These are phyloP conservation scores for Trachymyrmex septentrionalis DNA, from an alignment of 1,140 invertebrate genomes.

Conservation along the genomic window DNA sequence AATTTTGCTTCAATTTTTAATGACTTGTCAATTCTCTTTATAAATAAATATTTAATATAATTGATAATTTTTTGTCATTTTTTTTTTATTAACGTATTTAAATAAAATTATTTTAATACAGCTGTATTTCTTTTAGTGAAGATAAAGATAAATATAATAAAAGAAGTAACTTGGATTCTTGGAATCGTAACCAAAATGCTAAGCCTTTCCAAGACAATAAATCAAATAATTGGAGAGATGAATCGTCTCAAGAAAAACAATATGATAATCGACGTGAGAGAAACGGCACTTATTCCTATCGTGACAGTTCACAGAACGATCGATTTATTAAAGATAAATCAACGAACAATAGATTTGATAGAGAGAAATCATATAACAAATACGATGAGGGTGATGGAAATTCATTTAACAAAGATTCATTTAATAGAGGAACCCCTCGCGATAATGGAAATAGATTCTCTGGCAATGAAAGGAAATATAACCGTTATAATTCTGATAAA, in stretches of 20 bases:
- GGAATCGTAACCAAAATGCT: conserved; percentile 30
- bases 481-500: conserved; percentile 67
- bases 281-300: conserved; percentile 58
- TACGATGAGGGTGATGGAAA: conserved; percentile 60
- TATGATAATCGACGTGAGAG: conserved; percentile 75
- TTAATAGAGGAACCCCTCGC: conserved; percentile 67
- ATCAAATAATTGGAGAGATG: conserved; percentile 74
- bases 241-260: conserved; percentile 78
- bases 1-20: conserved; percentile 21
- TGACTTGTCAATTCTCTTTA: not conserved
- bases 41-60: conserved; percentile 5
- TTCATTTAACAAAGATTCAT: conserved; percentile 48
- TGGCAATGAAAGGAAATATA: conserved; percentile 55
- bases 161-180: conserved; percentile 48
- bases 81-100: not conserved
- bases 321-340: conserved; percentile 66
- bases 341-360: conserved; percentile 70
- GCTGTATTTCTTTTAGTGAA: conserved; percentile 57
- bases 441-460: conserved; percentile 51
- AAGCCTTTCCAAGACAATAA: conserved; percentile 61
- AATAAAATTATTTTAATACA: conserved; percentile 19
- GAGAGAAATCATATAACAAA: conserved; percentile 63
- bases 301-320: conserved; percentile 67
- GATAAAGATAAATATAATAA: conserved; percentile 65
- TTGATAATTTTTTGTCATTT: conserved; percentile 1